Evolutionary conservation across 2,797 vertebrate species (phyloP).

Genomic region (Diplodus sargus): DNA sequence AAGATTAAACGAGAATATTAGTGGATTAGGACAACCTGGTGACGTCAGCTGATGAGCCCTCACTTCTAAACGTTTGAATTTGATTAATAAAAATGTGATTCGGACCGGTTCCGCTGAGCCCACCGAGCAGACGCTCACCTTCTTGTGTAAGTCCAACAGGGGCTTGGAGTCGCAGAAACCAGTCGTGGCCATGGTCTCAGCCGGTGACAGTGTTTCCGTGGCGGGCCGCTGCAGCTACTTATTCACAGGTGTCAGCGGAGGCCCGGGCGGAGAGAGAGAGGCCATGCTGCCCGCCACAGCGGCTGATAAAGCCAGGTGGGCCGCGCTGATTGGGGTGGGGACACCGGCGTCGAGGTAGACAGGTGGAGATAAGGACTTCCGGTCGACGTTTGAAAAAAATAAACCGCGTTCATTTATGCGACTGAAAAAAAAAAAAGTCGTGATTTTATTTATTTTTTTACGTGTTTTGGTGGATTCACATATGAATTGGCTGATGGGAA

Average conservation of each 20-base stretch:
- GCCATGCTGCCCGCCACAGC: not conserved
- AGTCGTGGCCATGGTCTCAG: constrained; percentile 81
- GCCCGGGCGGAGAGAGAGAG: not conserved
- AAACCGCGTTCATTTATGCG: not conserved
- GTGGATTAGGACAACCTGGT: not conserved
- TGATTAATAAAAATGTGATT: not conserved
- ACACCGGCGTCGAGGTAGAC: constrained; percentile 13
- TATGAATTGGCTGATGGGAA: too few relatives aligned
- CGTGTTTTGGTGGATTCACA: too few relatives aligned
- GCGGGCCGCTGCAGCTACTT: constrained; percentile 84
- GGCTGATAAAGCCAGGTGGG: constrained; percentile 70
- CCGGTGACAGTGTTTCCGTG: constrained; percentile 57
- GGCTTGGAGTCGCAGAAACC: constrained; percentile 84
- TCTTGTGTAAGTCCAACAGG: constrained; percentile 86
- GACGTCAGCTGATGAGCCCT: not conserved
- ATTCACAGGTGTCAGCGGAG: constrained; percentile 49
- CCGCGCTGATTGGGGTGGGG: constrained; percentile 66
- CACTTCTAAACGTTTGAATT: rapidly evolving
- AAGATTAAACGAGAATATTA: too few relatives aligned
- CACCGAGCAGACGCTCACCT: constrained; percentile 59
- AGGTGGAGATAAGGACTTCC: constrained; percentile 36
- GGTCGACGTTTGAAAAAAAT: constrained; percentile 13
- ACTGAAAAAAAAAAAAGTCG: too few relatives aligned
- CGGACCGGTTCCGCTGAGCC: too few relatives aligned
- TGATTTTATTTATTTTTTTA: not conserved